Conservation (phyloP, 2,113 vertebrate species). For the Anhinga anhinga region DNA sequence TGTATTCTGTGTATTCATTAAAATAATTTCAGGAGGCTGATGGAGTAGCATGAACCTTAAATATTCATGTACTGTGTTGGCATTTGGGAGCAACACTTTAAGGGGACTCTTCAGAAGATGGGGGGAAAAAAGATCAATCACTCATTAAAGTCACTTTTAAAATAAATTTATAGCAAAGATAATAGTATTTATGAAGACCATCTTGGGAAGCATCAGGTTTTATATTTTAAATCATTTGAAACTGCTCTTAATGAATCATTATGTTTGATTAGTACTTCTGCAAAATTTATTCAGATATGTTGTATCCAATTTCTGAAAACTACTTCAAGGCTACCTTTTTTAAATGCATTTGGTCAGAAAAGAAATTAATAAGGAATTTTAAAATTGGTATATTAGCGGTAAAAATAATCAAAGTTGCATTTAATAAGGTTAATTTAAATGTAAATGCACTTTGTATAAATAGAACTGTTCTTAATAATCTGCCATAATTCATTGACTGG, state of each 20-base stretch:
- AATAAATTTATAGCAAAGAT: background rate
- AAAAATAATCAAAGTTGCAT: slow-evolving; percentile 11
- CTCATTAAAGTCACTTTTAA: background rate
- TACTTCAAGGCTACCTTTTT: background rate
- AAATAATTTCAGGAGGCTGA: background rate
- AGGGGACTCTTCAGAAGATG: background rate
- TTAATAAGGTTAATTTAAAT: slow-evolving; percentile 57
- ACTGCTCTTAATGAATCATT: background rate
- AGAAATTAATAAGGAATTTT: background rate
- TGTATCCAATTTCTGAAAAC: background rate
- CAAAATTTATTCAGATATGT: background rate
- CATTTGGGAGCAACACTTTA: background rate
- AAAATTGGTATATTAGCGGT: background rate
- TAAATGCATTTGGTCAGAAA: background rate
- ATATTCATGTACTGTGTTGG: background rate
- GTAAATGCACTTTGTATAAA: slow-evolving; percentile 34
- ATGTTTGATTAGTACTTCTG: background rate
- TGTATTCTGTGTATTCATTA: background rate
- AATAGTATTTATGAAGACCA: background rate
- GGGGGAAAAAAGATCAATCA: background rate
- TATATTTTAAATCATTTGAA: background rate
- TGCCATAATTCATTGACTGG: background rate
- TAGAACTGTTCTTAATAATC: slow-evolving; percentile 23
- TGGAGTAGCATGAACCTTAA: background rate
- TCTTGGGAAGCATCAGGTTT: background rate